A percentile compares a stretch with the other conserved stretches of the same genome.
phyloP scores from a whole-genome alignment of 2,113 vertebrate genomes.

The Acanthochromis polyacanthus region DNA sequence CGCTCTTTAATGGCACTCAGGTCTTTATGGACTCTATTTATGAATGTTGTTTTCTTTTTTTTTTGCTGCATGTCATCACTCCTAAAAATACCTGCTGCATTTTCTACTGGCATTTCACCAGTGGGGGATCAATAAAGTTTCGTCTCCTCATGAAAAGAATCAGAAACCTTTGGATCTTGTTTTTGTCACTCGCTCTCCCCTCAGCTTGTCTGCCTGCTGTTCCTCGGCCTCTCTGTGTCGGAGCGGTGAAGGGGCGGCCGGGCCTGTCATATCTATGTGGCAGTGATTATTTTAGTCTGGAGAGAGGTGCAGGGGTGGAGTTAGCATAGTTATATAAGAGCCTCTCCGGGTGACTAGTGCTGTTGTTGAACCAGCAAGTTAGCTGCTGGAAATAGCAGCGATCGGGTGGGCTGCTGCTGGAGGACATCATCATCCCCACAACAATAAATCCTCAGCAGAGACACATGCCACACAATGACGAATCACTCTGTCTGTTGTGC shows the following conservation, averaged over 20 bases:
- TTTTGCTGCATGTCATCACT: too few species aligned
- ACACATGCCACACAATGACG: not conserved
- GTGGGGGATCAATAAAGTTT: not conserved
- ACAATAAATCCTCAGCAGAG: conserved; percentile 26
- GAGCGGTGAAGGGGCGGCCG: conserved; percentile 19
- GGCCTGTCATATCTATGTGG: conserved; percentile 48
- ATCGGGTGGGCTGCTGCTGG: conserved; percentile 26
- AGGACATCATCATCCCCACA: conserved; percentile 44
- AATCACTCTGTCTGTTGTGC: not conserved
- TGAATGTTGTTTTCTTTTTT: too few species aligned
- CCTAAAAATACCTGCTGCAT: too few species aligned
- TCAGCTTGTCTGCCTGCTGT: not conserved
- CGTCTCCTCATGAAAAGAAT: not conserved
- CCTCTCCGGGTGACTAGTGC: conserved; percentile 43
- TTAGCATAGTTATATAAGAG: conserved; percentile 68
- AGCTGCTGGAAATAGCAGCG: conserved; percentile 62
- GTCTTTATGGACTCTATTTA: too few species aligned
- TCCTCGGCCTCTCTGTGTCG: not conserved
- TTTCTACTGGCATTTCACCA: too few species aligned
- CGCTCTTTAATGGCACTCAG: too few species aligned
- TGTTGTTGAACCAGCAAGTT: conserved; percentile 57
- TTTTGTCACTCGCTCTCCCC: not conserved
- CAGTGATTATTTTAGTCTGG: conserved; percentile 70
- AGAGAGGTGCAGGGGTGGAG: conserved; percentile 64
- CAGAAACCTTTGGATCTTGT: not conserved